These are phyloP conservation scores for Drosophila jambulina DNA, from an alignment of 1,140 invertebrate species.

Conservation along the genomic window DNA sequence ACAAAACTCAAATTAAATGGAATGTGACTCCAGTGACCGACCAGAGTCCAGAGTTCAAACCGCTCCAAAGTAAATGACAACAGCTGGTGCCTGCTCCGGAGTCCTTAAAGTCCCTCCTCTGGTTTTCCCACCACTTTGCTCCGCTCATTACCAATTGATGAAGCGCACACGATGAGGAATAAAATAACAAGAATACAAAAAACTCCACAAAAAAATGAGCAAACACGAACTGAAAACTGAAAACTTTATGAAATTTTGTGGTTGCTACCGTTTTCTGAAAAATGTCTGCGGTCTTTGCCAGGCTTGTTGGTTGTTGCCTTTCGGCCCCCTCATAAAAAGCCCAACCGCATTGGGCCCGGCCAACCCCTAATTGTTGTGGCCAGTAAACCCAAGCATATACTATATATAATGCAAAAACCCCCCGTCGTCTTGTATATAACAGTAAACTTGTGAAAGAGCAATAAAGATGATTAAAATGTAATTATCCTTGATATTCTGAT, in stretches of 20 bases:
- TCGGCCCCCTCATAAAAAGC: conserved; percentile 60
- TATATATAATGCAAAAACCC: conserved; percentile 59
- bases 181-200: conserved; percentile 11
- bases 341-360: conserved; percentile 63
- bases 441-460: conserved; percentile 83
- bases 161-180: conserved; percentile 58
- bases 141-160: conserved; percentile 81
- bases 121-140: conserved; percentile 50
- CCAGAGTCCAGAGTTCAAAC: conserved; percentile 64
- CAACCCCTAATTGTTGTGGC: conserved; percentile 82
- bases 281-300: conserved; percentile 58
- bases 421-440: conserved; percentile 68
- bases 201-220: background rate
- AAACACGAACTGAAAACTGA: conserved; percentile 30
- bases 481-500: conserved; percentile 84
- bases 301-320: conserved; percentile 8
- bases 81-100: conserved; percentile 57
- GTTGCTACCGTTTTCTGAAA: conserved; percentile 79
- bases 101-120: conserved; percentile 33
- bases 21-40: conserved; percentile 66
- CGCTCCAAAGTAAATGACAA: conserved; percentile 70
- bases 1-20: conserved; percentile 73
- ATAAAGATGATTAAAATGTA: conserved; percentile 85
- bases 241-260: conserved; percentile 82
- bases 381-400: conserved; percentile 19